Evolutionary conservation across 2,797 vertebrate genomes (phyloP), one percentile per base, ranked within the genome.

Genomic region (Distichodus sexfasciatus): DNA sequence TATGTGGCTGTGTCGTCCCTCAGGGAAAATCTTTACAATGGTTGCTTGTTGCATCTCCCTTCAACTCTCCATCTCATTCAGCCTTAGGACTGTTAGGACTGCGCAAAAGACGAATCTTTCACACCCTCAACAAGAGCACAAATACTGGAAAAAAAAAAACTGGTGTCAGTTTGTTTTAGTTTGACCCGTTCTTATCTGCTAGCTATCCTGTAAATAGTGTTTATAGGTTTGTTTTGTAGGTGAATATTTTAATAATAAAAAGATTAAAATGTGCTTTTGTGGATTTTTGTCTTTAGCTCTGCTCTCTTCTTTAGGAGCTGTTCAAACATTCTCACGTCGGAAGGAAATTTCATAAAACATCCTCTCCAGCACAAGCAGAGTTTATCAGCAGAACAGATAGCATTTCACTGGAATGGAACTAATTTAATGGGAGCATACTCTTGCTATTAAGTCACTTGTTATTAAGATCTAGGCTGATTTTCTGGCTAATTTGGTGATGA

Each of bases 241-340:
- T 92, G 86, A 88, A 87, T 92, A 91, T 92, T 92, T 92, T 92
- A 91, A 90, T 92, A 90, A 91, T 90, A 92, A 92, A 91, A 91
- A 83, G 67, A 67, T 84, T 74, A 83, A 91, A 90, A 88, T 50
- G 5, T 59, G 21, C 64, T 51, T 36, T 28, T 44, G 46, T 62
- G 6, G 1, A 26, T 71, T 71, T 61, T 66, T 26, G 48, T n/a
- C 50, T 50, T 66, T 1, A 44, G 33, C 17, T 61, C 69, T 72
- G 50, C 1, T 14, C 12, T 15, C 12, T 1, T 31, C n/a, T n/a
- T 19, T 6, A 4, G 12, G 11, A 3, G 5, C 19, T 19, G 26
- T n/a, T n/a, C n/a, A n/a, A n/a, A n/a, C n/a, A n/a, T n/a, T n/a
- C n/a, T n/a, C n/a, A n/a, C n/a, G n/a, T n/a, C n/a, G n/a, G n/a